phyloP scores from a whole-genome alignment of 2,888 invertebrate genomes.

The Caenorhabditis sp. region DNA sequence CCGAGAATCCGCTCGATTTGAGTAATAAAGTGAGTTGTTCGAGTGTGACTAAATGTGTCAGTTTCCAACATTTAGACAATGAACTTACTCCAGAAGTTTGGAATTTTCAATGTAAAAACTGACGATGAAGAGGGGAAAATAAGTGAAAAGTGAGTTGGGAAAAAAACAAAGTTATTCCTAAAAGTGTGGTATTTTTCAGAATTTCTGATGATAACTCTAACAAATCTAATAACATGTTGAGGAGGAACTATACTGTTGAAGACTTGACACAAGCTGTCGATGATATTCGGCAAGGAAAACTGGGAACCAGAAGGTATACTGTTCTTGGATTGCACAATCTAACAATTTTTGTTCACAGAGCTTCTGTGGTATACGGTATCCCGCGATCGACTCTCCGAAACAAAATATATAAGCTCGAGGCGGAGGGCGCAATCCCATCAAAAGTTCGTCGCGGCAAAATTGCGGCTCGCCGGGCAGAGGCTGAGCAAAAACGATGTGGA shows the following conservation, averaged over 20 bases:
- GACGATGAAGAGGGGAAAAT: constrained; percentile 34
- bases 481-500: constrained; percentile 58
- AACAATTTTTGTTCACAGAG: constrained; percentile 85
- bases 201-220: constrained; percentile 5
- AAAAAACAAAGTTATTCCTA: not conserved
- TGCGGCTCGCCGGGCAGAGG: constrained; percentile 51
- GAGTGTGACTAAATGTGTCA: constrained; percentile 30
- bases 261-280: constrained; percentile 95
- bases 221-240: constrained; percentile 74
- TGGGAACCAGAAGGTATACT: constrained; percentile 68
- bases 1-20: constrained; percentile 61
- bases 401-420: constrained; percentile 87
- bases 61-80: constrained; percentile 36
- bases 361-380: constrained; percentile 96
- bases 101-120: constrained; percentile 35
- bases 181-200: constrained; percentile 3
- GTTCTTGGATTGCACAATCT: not conserved
- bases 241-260: constrained; percentile 95
- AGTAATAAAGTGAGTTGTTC: constrained; percentile 45
- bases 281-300: constrained; percentile 84
- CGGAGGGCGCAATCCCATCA: constrained; percentile 58
- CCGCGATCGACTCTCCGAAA: constrained; percentile 96
- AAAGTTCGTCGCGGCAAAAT: constrained; percentile 55
- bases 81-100: constrained; percentile 50
- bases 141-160: constrained; percentile 30